These are phyloP conservation scores for Conops quadrifasciatus DNA, from an alignment of 2,888 invertebrate genomes.

Conservation along the genomic window DNA sequence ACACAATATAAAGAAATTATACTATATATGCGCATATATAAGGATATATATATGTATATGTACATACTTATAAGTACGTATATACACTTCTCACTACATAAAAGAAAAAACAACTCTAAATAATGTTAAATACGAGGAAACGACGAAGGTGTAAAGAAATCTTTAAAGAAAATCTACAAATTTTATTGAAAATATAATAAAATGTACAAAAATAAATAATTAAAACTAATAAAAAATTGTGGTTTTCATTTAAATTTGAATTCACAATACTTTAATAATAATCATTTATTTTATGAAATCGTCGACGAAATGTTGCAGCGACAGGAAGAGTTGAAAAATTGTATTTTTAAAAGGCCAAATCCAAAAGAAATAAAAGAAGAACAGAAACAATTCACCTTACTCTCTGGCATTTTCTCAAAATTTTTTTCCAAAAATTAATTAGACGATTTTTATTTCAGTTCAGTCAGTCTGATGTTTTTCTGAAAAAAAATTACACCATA, in stretches of 20 bases:
- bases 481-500: constrained; percentile 14
- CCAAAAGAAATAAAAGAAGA: no score
- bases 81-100: neutral
- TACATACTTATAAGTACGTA: neutral
- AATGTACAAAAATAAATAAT: constrained; percentile 10
- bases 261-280: no score
- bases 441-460: constrained; percentile 11
- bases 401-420: neutral
- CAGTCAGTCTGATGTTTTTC: constrained; percentile 7
- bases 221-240: neutral
- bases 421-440: neutral
- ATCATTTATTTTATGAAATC: no score
- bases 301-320: neutral
- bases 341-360: no score
- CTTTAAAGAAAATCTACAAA: constrained; percentile 23
- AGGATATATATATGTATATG: neutral
- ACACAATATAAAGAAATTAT: neutral
- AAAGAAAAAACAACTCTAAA: constrained; percentile 3
- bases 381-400: no score
- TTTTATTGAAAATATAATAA: constrained; percentile 28
- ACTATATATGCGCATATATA: neutral
- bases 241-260: neutral
- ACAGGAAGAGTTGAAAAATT: no score
- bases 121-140: neutral
- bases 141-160: constrained; percentile 4